Evolutionary conservation across 1,140 invertebrate genomes (phyloP), one percentile per base, ranked within the genome.

Genomic region (Plutomurus gul): DNA sequence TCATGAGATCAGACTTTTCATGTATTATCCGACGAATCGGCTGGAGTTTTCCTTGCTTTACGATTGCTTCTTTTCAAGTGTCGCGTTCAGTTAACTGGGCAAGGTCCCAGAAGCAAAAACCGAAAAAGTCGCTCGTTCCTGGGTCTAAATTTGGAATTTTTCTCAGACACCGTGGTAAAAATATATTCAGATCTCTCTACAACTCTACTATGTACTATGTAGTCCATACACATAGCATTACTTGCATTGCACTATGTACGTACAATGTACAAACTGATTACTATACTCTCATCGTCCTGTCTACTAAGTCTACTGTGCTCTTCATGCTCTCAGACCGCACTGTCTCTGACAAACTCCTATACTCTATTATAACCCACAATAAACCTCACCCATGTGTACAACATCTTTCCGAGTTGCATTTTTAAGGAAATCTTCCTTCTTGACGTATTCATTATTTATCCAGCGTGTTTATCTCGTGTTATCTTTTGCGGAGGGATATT

Each of bases 71-170:
- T 47, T 47, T 20, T 65, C 18, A 33, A 27, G 27, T 65, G n/a
- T 65, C 56, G 30, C 56, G 56, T n/a, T n/a, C n/a, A 27, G 27
- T 36, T 65, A 30, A 65, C 56, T 65, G 56, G 47, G 49, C 47
- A 76, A 76, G 75, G 75, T 40, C 47, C 47, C 49, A 40, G 39
- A 65, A 60, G 36, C 47, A 76, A 76, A 60, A 76, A 65, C 27
- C 25, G 30, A 76, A 33, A 76, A 56, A 43, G 25, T 51, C 18
- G 39, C 46, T 75, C 46, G n/a, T 51, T 46, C 73, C 43, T 22
- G 47, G 73, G 30, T 65, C 73, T 75, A 75, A 75, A 75, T 75
- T 75, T 75, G 73, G 73, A 75, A 75, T 49, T 75, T 47, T 75
- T 49, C 30, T 36, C 39, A 75, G 73, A 75, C 73, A 51, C 46